Evolutionary conservation across 2,113 vertebrate genomes (phyloP), one percentile per base, ranked within the genome.

Genomic region (Glaucidium brasilianum): DNA sequence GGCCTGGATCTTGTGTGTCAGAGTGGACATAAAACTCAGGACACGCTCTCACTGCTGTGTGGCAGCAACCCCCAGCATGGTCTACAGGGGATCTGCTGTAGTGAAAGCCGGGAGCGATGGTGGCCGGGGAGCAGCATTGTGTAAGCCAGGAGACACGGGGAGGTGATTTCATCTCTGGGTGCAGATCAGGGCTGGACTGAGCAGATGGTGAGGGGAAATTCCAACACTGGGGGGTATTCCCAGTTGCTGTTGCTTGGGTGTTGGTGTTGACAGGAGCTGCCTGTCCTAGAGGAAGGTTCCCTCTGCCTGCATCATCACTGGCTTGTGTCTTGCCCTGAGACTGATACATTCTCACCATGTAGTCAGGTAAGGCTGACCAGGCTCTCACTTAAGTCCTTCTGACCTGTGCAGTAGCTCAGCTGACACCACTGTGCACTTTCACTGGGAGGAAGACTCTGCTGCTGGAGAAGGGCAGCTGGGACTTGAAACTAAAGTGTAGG

Each of bases 321-420:
- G 30, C 30, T 35, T 69, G n/a, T 59, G 35, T 10, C 53, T 39
- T 49, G 43, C 35, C 20, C 20, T 35, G 45, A 43, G 45, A 45
- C 66, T 1, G 1, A 49, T 12, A 6, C 2, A 0, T 18, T 60
- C 30, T 60, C 18, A 9, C 56, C 7, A 1, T 23, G 15, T 15
- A 52, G 30, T 56, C 20, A 15, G 37, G 25, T n/a, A 45, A 62
- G 45, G 35, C 67, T 83, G 67, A 30, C 55, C 3, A 0, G 18
- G 30, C 35, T 52, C 30, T 60, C 5, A 4, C 8, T 25, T 35
- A 30, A 63, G 35, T 53, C 47, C 47, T 83, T 52, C 56, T n/a
- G 56, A 49, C 13, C 53, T 49, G 64, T 32, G 53, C 41, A 27
- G 53, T 59, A 49, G 64, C 79, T 52, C 35, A 52, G 30, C 55